Evolutionary conservation across 2,113 vertebrate species (phyloP).

Genomic region (Climacteris rufus): DNA sequence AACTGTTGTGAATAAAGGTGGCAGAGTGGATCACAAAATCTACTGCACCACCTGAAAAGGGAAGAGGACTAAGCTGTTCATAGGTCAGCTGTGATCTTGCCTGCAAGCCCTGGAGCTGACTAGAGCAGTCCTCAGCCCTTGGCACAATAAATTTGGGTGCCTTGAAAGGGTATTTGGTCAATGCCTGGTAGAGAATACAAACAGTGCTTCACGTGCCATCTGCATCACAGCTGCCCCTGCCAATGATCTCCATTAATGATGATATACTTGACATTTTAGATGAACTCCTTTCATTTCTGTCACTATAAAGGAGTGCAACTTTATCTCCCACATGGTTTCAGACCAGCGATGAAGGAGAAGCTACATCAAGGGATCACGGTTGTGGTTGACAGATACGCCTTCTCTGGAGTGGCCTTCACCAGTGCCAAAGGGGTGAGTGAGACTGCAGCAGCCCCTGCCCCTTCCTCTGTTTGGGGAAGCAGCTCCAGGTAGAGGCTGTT

Average conservation of each 20-base stretch:
- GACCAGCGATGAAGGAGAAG: conserved; percentile 78
- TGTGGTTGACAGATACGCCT: conserved; percentile 91
- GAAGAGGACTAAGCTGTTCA: not conserved
- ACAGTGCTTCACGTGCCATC: not conserved
- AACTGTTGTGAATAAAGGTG: not conserved
- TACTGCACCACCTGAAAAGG: not conserved
- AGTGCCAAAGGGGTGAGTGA: conserved; percentile 87
- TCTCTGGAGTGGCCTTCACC: conserved; percentile 95
- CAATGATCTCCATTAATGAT: not conserved
- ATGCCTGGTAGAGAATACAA: not conserved
- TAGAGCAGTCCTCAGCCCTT: not conserved
- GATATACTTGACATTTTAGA: not conserved
- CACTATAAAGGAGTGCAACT: not conserved
- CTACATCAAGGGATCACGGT: conserved; percentile 85
- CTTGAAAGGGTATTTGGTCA: not conserved
- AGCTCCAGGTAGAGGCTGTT: not conserved
- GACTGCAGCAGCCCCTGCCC: not conserved
- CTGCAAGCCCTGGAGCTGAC: not conserved
- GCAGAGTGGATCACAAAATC: not conserved
- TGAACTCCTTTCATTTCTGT: not conserved
- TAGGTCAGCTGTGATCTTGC: not conserved
- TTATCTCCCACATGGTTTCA: not conserved
- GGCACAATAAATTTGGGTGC: not conserved
- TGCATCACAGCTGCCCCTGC: not conserved
- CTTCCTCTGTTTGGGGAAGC: not conserved